A percentile compares a stretch with the other conserved stretches of the same genome.
These are phyloP conservation scores for Psophia crepitans DNA, from an alignment of 2,113 vertebrate genomes.

Conservation along the genomic window DNA sequence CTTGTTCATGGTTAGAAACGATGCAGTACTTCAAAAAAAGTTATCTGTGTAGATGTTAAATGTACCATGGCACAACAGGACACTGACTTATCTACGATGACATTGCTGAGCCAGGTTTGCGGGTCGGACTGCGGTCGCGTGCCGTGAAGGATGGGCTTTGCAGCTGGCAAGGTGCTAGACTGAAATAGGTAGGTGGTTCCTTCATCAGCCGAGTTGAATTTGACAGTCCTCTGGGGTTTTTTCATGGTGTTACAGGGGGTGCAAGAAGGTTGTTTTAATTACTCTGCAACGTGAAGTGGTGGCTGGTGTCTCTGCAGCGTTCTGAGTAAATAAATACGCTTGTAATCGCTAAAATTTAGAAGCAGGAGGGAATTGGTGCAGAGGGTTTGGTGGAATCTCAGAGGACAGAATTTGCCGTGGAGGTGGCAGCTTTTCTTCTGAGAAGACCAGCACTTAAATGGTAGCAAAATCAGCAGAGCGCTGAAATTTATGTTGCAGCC, in stretches of 20 bases:
- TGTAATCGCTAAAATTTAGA: not conserved
- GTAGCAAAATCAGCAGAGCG: accelerated
- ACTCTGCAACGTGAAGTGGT: not conserved
- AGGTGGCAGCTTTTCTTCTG: not conserved
- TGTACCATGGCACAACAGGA: not conserved
- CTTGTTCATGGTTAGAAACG: not conserved
- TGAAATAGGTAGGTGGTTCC: not conserved
- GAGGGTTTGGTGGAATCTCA: not conserved
- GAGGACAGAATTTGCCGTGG: not conserved
- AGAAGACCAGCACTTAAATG: not conserved
- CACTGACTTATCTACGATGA: not conserved
- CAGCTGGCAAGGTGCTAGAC: not conserved
- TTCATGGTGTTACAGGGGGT: not conserved
- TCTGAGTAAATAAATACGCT: not conserved
- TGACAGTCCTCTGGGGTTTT: not conserved
- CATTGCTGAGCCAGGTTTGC: not conserved
- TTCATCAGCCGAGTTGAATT: not conserved
- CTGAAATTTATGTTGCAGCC: not conserved
- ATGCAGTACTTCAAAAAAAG: not conserved
- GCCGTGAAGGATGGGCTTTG: not conserved
- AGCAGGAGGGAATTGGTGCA: not conserved
- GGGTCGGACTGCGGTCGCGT: not conserved
- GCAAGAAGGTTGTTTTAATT: not conserved
- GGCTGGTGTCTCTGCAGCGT: accelerated
- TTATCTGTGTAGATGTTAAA: not conserved